Evolutionary conservation across 2,113 vertebrate species (phyloP), one percentile per base, ranked within the genome.

Genomic region (Onychorhynchus coronatus): DNA sequence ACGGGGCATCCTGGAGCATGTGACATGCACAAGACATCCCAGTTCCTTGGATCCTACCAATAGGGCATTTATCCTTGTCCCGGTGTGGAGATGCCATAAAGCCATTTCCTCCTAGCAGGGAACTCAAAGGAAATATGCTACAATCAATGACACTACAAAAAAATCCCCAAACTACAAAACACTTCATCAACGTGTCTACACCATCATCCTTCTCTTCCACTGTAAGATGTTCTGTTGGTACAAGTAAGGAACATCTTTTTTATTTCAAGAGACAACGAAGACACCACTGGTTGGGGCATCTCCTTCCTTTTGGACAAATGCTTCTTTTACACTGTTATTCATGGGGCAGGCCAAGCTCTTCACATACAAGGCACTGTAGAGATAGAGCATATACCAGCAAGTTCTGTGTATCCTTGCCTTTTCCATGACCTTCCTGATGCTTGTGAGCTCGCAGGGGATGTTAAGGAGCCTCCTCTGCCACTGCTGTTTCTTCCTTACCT

Each of bases 121-220:
- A 76, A 41, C 37, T 15, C 21, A 30, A 74, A 77, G 17, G 18
- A 37, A 86, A 85, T 9, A 63, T 7, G 11, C 6, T 30, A 63
- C 61, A 63, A 63, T 13, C 27, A 28, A 30, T 63, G 27, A 63
- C 61, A 30, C 37, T 41, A 37, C 58, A 61, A 61, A 61, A 56
- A 24, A 17, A 9, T n/a, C n/a, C n/a, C n/a, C 35, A 37, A 37
- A 37, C 15, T 27, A 61, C 35, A 61, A 27, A 61, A 27, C 35
- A 25, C n/a, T 31, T 3, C 44, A 23, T 12, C 58, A 31, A 0
- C 1, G 4, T 19, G 4, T 56, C 46, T 8, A 8, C 5, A 30
- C 5, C 14, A 4, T 50, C 33, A 66, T 44, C 30, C 19, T 12
- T 11, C 78, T 39, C 23, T 71, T 67, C 44, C 62, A 39, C 33